phyloP scores from a whole-genome alignment of 2,888 invertebrate species.

The Microchrysa polita region DNA sequence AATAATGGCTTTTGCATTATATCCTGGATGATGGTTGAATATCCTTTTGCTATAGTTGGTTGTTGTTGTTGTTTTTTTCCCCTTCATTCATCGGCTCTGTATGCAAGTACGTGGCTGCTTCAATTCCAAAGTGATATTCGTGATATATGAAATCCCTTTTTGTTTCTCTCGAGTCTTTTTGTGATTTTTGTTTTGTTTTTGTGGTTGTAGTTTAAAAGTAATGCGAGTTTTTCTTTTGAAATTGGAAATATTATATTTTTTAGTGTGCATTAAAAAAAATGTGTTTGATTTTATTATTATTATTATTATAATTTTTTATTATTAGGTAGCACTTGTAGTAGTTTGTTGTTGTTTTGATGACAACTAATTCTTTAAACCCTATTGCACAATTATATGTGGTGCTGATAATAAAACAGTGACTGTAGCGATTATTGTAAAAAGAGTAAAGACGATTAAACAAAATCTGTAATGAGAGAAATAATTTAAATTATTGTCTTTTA shows the following conservation, averaged over 20 bases:
- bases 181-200: conserved; percentile 1
- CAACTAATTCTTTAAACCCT: conserved; percentile 58
- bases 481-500: conserved; percentile 47
- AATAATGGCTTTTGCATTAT: background rate
- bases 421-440: conserved; percentile 93
- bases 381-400: conserved; percentile 95
- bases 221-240: conserved; percentile 33
- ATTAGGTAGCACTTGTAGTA: conserved; percentile 42
- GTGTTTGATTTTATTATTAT: too few species aligned
- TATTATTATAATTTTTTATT: too few species aligned
- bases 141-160: conserved; percentile 10
- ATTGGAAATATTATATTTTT: background rate
- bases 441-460: conserved; percentile 94
- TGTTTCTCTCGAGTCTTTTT: conserved; percentile 33
- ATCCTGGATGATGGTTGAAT: background rate
- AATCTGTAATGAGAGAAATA: conserved; percentile 69
- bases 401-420: conserved; percentile 91
- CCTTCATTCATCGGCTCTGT: conserved; percentile 6
- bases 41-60: background rate
- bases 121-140: background rate
- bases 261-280: conserved; percentile 29
- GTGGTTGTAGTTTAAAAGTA: conserved; percentile 18
- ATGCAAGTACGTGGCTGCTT: background rate
- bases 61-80: conserved; percentile 9
- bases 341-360: conserved; percentile 13